These are phyloP conservation scores for Neosalanx taihuensis DNA, from an alignment of 2,797 vertebrate genomes.

Conservation along the genomic window DNA sequence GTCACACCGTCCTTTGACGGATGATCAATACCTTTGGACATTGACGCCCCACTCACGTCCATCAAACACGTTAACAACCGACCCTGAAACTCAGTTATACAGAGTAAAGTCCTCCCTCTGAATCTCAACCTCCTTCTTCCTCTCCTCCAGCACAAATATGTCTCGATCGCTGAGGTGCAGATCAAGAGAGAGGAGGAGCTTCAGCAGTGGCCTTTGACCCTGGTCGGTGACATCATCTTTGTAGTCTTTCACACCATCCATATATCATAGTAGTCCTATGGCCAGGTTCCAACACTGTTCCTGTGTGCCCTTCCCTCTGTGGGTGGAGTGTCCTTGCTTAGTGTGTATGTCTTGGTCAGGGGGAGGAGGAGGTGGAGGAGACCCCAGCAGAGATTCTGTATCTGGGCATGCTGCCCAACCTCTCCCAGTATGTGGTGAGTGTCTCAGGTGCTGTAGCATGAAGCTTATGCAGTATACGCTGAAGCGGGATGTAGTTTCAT, in stretches of 20 bases:
- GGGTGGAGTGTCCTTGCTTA: background rate
- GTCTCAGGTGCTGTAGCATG: background rate
- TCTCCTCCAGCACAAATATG: conserved; percentile 87
- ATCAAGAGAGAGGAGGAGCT: conserved; percentile 91
- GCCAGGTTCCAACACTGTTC: background rate
- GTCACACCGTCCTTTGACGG: background rate
- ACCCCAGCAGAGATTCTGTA: conserved; percentile 87
- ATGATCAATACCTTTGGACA: conserved; percentile 12
- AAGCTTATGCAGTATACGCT: no score
- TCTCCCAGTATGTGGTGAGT: conserved; percentile 96
- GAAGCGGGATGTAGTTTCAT: background rate
- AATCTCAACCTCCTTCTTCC: background rate
- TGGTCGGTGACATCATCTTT: conserved; percentile 73
- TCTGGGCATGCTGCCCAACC: conserved; percentile 88
- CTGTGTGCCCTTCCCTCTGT: background rate
- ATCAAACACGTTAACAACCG: conserved; percentile 21
- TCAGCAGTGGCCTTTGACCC: conserved; percentile 89
- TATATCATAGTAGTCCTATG: background rate
- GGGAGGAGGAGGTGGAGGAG: conserved; percentile 91
- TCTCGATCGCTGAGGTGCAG: conserved; percentile 91
- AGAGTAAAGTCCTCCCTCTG: no score
- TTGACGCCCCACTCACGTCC: conserved; percentile 25
- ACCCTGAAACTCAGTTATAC: background rate
- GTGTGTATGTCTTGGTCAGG: conserved; percentile 65
- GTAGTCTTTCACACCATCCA: background rate